Conservation (phyloP, 2,797 vertebrate species). For the Psittacula derbiana region DNA sequence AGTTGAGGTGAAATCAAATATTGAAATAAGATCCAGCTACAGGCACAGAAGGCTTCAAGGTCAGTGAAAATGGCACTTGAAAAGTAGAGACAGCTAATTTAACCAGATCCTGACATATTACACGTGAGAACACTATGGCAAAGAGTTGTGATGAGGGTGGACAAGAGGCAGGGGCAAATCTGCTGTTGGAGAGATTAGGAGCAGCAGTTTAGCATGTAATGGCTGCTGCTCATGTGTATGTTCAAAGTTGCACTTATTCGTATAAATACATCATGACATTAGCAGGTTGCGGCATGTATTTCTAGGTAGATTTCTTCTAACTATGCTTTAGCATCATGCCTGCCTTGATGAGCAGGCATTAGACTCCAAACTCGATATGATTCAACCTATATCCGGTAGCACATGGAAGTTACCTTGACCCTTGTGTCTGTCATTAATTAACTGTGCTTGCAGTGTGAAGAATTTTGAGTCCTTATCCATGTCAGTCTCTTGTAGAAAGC, state of each 20-base stretch:
- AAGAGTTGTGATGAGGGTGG: not conserved
- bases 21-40: constrained; percentile 2
- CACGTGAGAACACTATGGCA: not conserved
- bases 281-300: not conserved
- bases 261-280: not conserved
- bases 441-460: not conserved
- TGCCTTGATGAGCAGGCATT: not conserved
- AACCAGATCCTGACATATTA: not conserved
- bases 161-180: not conserved
- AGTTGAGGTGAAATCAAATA: constrained; percentile 43
- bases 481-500: not conserved
- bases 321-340: not conserved
- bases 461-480: not conserved
- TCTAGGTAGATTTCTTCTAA: not conserved
- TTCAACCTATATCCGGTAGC: not conserved
- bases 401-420: not conserved
- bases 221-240: not conserved
- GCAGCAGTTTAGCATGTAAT: not conserved
- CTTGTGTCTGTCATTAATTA: not conserved
- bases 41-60: not conserved
- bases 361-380: fast-evolving
- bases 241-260: not conserved
- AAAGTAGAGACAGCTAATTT: not conserved
- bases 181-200: not conserved
- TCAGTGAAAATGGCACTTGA: not conserved